phyloP scores from a whole-genome alignment of 2,888 invertebrate genomes.

The Lochmaea capreae region DNA sequence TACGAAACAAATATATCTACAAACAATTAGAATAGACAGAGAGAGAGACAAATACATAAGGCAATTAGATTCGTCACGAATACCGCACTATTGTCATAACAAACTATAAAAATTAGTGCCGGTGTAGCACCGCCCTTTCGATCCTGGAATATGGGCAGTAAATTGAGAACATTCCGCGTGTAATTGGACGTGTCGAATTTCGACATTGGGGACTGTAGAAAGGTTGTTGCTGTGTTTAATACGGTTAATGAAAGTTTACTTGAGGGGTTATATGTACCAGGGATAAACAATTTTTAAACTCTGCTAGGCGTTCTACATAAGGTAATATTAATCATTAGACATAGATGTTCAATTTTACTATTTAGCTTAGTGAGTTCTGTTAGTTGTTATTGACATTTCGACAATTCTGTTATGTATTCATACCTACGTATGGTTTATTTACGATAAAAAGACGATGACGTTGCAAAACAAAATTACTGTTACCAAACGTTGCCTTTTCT shows the following conservation, averaged over 20 bases:
- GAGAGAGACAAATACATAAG: slow-evolving; percentile 20
- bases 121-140: slow-evolving; percentile 50
- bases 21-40: slow-evolving; percentile 10
- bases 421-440: too few relatives aligned
- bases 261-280: not conserved
- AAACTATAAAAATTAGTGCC: slow-evolving; percentile 59
- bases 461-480: too few relatives aligned
- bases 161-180: slow-evolving; percentile 41
- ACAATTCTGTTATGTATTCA: too few relatives aligned
- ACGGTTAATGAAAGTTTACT: slow-evolving; percentile 7
- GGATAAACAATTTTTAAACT: not conserved
- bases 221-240: slow-evolving; percentile 8
- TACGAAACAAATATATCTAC: slow-evolving; percentile 28
- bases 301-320: not conserved
- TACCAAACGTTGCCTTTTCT: too few relatives aligned
- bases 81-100: slow-evolving; percentile 52
- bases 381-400: too few relatives aligned
- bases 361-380: too few relatives aligned
- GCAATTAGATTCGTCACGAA: slow-evolving; percentile 55
- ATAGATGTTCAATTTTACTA: too few relatives aligned
- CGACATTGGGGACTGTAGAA: slow-evolving; percentile 27
- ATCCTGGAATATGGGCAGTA: slow-evolving; percentile 23
- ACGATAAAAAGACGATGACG: too few relatives aligned
- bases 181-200: slow-evolving; percentile 58
- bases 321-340: too few relatives aligned